Evolutionary conservation across 1,140 invertebrate genomes (phyloP).

Genomic region (Carposina sasakii): DNA sequence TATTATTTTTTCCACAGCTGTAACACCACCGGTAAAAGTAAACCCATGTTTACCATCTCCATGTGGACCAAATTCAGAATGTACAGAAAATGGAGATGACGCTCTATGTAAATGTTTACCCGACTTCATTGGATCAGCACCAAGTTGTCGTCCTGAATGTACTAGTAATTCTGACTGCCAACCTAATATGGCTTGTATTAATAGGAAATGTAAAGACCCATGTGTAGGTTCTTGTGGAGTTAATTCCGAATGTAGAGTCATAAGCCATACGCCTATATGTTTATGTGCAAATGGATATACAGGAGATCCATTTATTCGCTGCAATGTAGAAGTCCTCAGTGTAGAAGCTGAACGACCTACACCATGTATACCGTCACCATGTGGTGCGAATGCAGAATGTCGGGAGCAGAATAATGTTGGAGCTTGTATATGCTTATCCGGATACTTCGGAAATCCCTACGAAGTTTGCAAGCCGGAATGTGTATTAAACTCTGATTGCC

Average conservation of each 20-base stretch:
- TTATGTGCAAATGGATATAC: slow-evolving; percentile 75
- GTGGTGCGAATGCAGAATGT: slow-evolving; percentile 82
- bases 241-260: slow-evolving; percentile 74
- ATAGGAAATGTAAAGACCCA: slow-evolving; percentile 79
- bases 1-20: slow-evolving; percentile 33
- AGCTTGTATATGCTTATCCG: slow-evolving; percentile 81
- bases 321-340: slow-evolving; percentile 63
- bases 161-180: slow-evolving; percentile 79
- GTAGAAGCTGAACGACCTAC: slow-evolving; percentile 65
- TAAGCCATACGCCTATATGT: slow-evolving; percentile 78
- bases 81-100: slow-evolving; percentile 72
- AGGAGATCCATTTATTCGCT: slow-evolving; percentile 79
- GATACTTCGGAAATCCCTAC: slow-evolving; percentile 87
- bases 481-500: slow-evolving; percentile 73
- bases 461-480: slow-evolving; percentile 76
- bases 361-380: slow-evolving; percentile 82
- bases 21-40: slow-evolving; percentile 43
- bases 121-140: slow-evolving; percentile 75
- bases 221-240: slow-evolving; percentile 80
- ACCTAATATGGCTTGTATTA: slow-evolving; percentile 76
- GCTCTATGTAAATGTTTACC: slow-evolving; percentile 77
- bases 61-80: slow-evolving; percentile 79
- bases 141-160: slow-evolving; percentile 80
- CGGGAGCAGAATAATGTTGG: slow-evolving; percentile 74
- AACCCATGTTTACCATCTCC: slow-evolving; percentile 77